phyloP scores from a whole-genome alignment of 2,888 invertebrate species.

The Norana najaformis region DNA sequence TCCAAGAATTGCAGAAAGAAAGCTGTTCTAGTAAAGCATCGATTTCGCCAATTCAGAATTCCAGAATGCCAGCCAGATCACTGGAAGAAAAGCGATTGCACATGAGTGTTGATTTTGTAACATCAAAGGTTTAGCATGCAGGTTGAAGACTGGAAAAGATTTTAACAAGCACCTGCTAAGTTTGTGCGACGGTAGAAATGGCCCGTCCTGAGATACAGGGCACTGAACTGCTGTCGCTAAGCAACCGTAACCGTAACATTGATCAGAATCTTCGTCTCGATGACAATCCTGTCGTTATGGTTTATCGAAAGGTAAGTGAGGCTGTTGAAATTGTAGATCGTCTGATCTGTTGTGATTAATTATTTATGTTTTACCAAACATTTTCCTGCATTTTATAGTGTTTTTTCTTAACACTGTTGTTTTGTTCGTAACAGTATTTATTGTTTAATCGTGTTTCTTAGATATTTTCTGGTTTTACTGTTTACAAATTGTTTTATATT shows the following conservation, averaged over 20 bases:
- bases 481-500: too few relatives aligned
- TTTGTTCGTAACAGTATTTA: too few relatives aligned
- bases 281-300: neutral
- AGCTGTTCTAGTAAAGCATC: neutral
- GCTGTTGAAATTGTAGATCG: neutral
- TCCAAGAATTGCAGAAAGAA: neutral
- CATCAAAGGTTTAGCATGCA: neutral
- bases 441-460: neutral
- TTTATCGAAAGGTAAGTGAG: constrained; percentile 8
- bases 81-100: neutral
- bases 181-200: neutral
- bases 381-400: too few relatives aligned
- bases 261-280: neutral
- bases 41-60: neutral
- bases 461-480: neutral
- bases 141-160: neutral
- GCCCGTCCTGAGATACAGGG: neutral
- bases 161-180: neutral
- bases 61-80: neutral
- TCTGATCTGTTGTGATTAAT: neutral
- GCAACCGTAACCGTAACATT: neutral
- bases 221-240: neutral
- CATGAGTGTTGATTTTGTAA: neutral
- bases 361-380: too few relatives aligned
- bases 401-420: too few relatives aligned